Evolutionary conservation across 2,113 vertebrate genomes (phyloP).

Genomic region (Amphiprion percula): DNA sequence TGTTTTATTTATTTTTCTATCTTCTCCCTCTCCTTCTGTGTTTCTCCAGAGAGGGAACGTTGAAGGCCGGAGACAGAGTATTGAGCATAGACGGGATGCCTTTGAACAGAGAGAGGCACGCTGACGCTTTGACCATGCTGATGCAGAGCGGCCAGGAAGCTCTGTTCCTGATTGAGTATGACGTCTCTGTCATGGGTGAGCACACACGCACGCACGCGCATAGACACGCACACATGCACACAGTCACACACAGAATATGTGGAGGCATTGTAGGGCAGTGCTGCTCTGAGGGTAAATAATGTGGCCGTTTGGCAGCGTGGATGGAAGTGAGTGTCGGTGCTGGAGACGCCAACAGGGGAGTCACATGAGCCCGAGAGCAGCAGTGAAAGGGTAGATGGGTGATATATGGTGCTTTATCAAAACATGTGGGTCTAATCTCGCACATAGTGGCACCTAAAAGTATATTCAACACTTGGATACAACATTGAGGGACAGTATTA

Average conservation of each 20-base stretch:
- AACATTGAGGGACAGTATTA: background rate
- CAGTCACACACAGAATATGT: slow-evolving; percentile 29
- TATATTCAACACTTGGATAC: too few species aligned
- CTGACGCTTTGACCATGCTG: slow-evolving; percentile 90
- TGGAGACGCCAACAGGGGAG: slow-evolving; percentile 57
- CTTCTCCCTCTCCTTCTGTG: slow-evolving; percentile 9
- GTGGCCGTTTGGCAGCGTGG: slow-evolving; percentile 53
- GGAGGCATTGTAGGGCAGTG: slow-evolving; percentile 56
- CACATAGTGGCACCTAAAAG: slow-evolving; percentile 4
- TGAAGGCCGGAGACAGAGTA: slow-evolving; percentile 93
- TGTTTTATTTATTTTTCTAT: slow-evolving; percentile 5
- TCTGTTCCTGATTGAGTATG: slow-evolving; percentile 96
- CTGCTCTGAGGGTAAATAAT: slow-evolving; percentile 76
- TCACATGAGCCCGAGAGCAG: slow-evolving; percentile 42
- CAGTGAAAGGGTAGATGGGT: slow-evolving; percentile 25
- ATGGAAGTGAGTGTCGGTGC: slow-evolving; percentile 42
- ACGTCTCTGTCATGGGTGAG: slow-evolving; percentile 95
- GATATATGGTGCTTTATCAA: background rate
- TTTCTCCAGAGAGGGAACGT: slow-evolving; percentile 91
- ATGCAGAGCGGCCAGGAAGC: slow-evolving; percentile 94
- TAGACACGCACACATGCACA: slow-evolving; percentile 1
- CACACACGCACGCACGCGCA: slow-evolving; percentile 48
- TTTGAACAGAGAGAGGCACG: slow-evolving; percentile 91
- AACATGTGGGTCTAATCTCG: background rate
- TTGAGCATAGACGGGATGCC: slow-evolving; percentile 93